A percentile compares a stretch with the other conserved stretches of the same genome.
Evolutionary conservation across 2,888 invertebrate species (phyloP).

Genomic region (Alviniconcha strummeri): DNA sequence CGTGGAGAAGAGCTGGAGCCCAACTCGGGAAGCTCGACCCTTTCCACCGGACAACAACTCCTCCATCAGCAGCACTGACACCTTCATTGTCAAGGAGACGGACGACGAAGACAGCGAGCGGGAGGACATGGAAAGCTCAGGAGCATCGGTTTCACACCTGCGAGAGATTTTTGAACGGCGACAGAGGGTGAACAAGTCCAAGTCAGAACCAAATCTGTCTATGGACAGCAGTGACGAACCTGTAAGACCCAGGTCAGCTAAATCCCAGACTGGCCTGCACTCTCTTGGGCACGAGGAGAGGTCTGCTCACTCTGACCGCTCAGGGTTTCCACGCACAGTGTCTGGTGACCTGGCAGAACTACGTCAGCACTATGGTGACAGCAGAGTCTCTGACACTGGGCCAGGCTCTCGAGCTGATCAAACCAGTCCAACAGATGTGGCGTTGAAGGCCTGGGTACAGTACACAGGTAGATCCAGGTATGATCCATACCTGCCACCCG

Average conservation of each 20-base stretch:
- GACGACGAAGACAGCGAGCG: constrained; percentile 49
- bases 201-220: constrained; percentile 54
- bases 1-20: constrained; percentile 31
- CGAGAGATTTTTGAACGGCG: constrained; percentile 34
- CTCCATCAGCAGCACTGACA: constrained; percentile 60
- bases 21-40: constrained; percentile 2
- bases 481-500: constrained; percentile 55
- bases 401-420: background rate
- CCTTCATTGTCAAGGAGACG: constrained; percentile 63
- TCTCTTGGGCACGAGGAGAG: background rate
- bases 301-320: constrained; percentile 10
- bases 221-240: constrained; percentile 35
- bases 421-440: constrained; percentile 7
- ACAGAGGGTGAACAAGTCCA: constrained; percentile 37
- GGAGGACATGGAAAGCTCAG: background rate
- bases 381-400: background rate
- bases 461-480: constrained; percentile 30
- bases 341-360: constrained; percentile 52
- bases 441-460: constrained; percentile 25
- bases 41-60: constrained; percentile 32
- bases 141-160: constrained; percentile 32
- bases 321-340: constrained; percentile 45
- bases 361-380: constrained; percentile 29
- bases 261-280: constrained; percentile 43
- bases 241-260: constrained; percentile 50